These are phyloP conservation scores for Aleiodes sp. DNA, from an alignment of 1,140 invertebrate genomes.

Conservation along the genomic window DNA sequence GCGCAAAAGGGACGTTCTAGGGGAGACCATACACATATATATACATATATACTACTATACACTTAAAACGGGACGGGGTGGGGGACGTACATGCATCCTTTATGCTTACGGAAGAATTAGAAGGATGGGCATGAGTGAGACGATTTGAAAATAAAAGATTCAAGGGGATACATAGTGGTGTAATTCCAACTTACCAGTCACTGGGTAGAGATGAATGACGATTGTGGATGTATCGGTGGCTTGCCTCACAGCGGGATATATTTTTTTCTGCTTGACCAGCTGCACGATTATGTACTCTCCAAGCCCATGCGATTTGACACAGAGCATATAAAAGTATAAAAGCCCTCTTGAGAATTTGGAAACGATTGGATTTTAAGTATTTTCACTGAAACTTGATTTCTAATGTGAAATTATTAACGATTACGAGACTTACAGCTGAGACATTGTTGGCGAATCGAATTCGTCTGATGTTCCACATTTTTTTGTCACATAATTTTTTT, in stretches of 20 bases:
- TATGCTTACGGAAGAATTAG: not conserved
- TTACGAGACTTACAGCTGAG: not conserved
- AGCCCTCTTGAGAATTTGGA: no score
- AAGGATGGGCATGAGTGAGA: conserved; percentile 15
- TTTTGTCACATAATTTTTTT: no score
- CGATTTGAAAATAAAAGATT: conserved; percentile 12
- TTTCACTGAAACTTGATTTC: not conserved
- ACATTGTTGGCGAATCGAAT: no score
- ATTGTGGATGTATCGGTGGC: conserved; percentile 32
- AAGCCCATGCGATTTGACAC: conserved; percentile 36
- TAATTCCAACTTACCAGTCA: not conserved
- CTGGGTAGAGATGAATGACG: conserved; percentile 17
- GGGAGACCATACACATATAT: no score
- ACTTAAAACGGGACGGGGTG: not conserved
- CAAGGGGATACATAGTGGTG: conserved; percentile 4
- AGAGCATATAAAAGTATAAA: conserved; percentile 3
- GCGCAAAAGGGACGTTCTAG: conserved; percentile 10
- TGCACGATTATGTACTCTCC: conserved; percentile 4
- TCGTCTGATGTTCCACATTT: no score
- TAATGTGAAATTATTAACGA: not conserved
- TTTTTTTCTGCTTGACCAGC: conserved; percentile 40
- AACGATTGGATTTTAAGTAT: not conserved
- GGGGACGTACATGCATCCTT: not conserved
- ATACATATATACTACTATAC: not conserved
- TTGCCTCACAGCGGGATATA: conserved; percentile 37